Conservation (phyloP, 2,888 invertebrate species). For the Lepas anatifera region DNA sequence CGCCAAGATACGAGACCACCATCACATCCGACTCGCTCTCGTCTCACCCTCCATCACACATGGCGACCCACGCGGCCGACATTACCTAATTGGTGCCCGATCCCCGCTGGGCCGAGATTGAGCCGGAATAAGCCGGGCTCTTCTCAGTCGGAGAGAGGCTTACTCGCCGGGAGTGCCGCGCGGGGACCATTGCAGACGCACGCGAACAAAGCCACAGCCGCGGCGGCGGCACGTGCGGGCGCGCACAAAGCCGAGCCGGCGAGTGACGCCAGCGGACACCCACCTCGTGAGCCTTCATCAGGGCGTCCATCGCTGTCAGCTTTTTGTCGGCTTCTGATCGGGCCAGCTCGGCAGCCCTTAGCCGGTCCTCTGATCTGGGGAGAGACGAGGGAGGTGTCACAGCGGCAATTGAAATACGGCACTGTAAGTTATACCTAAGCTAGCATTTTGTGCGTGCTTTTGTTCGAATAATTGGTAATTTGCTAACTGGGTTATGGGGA, state of each 20-base stretch:
- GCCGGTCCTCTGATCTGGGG: conserved; percentile 19
- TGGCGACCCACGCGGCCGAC: not conserved
- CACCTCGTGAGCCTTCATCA: not conserved
- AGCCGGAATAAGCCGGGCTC: not conserved
- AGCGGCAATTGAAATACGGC: no score
- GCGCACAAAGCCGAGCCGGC: not conserved
- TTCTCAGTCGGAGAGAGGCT: not conserved
- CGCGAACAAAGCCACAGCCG: not conserved
- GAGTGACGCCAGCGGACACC: not conserved
- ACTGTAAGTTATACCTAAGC: no score
- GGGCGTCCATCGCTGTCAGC: not conserved
- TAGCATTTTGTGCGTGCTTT: no score
- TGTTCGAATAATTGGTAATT: no score
- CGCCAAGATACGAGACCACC: no score
- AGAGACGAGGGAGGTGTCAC: not conserved
- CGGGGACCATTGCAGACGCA: not conserved
- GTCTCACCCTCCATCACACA: no score
- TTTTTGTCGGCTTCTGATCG: conserved; percentile 17
- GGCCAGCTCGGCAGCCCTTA: conserved; percentile 16
- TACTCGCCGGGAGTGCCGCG: not conserved
- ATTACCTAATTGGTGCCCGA: conserved; percentile 4
- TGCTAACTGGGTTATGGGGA: no score
- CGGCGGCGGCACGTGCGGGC: not conserved
- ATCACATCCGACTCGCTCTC: no score
- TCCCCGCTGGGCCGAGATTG: not conserved